These are phyloP conservation scores for Anabacerthia variegaticeps DNA, from an alignment of 2,797 vertebrate genomes.

Conservation along the genomic window DNA sequence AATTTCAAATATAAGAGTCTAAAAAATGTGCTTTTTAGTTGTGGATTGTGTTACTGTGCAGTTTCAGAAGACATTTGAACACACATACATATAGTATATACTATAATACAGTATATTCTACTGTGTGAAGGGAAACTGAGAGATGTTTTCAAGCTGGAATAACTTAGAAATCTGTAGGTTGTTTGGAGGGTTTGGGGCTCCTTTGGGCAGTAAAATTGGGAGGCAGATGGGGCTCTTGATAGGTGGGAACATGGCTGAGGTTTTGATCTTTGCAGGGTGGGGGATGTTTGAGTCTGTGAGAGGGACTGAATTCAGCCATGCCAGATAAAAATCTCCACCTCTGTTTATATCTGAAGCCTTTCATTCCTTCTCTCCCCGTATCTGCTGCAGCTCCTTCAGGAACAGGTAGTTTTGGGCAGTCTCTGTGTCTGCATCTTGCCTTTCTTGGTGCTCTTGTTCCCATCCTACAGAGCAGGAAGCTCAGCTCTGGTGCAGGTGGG, in stretches of 20 bases:
- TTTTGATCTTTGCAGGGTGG: not conserved
- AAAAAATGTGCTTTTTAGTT: not conserved
- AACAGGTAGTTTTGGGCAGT: constrained; percentile 82
- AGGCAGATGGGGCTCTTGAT: not conserved
- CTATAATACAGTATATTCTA: not conserved
- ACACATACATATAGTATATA: accelerated
- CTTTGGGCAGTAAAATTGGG: not conserved
- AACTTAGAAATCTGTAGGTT: not conserved
- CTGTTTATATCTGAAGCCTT: constrained; percentile 71
- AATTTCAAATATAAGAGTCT: not conserved
- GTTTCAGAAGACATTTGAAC: not conserved
- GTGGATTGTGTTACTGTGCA: not conserved
- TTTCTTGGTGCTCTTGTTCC: constrained; percentile 34
- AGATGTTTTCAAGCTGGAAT: not conserved
- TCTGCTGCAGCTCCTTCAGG: constrained; percentile 86
- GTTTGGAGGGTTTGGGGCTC: not conserved
- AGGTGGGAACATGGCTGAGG: not conserved
- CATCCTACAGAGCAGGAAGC: not conserved
- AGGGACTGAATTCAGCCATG: not conserved
- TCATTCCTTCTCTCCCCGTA: constrained; percentile 76
- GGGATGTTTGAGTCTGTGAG: not conserved
- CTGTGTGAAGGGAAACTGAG: not conserved
- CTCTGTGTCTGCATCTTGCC: constrained; percentile 54
- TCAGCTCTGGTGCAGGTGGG: constrained; percentile 18
- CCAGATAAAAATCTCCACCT: not conserved